Percentiles rank a stretch among this genome's conserved stretches.
Evolutionary conservation across 2,797 vertebrate species (phyloP).

Genomic region (Anguilla pacifica): DNA sequence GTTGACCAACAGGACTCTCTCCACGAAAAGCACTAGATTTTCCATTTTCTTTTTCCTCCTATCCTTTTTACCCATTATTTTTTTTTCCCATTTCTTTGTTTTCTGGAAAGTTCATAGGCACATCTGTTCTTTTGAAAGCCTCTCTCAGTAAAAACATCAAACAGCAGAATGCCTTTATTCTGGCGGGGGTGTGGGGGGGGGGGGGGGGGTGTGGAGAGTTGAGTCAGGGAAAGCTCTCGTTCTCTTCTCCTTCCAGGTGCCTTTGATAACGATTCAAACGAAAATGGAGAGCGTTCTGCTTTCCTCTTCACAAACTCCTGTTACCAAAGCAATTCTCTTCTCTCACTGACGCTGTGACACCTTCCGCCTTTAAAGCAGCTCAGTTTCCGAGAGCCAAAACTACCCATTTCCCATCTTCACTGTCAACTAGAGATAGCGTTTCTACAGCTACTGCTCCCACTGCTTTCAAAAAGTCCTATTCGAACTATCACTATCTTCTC

Average conservation of each 20-base stretch:
- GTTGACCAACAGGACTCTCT: neutral
- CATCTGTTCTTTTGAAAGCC: conserved; percentile 31
- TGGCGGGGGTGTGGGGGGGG: neutral
- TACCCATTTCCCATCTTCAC: neutral
- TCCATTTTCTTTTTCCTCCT: neutral
- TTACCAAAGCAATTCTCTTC: conserved; percentile 18
- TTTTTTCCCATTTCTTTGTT: conserved; percentile 22
- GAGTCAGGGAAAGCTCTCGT: conserved; percentile 24
- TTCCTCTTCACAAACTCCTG: conserved; percentile 16
- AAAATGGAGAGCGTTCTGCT: conserved; percentile 7
- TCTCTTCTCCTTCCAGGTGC: neutral
- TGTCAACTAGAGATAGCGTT: neutral
- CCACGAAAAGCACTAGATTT: neutral
- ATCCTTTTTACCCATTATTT: conserved; percentile 9
- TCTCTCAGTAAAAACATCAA: conserved; percentile 19
- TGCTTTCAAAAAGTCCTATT: neutral
- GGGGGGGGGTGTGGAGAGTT: neutral
- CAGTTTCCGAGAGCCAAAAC: neutral
- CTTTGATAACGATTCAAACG: conserved; percentile 28
- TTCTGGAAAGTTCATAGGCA: conserved; percentile 23
- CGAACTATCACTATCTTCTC: neutral
- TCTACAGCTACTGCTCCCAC: neutral
- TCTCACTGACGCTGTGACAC: neutral
- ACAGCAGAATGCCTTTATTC: conserved; percentile 22
- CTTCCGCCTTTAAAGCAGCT: neutral